Base-by-base conservation (phyloP, 1,140 invertebrate genomes). In the Riptortus pedestris region DNA sequence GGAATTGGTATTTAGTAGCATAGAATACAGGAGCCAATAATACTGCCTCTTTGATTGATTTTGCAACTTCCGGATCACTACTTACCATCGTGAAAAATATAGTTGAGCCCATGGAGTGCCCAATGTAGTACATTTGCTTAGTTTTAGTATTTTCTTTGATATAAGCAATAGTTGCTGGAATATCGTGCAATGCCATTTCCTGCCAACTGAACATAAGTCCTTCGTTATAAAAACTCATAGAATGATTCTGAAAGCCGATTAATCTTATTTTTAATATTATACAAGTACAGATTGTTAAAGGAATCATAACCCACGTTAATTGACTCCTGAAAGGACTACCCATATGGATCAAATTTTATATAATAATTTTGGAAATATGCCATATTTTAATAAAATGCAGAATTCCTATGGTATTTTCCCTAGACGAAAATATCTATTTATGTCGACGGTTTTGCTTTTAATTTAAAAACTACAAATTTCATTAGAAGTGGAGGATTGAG, bases 71-170 rank as follows among this genome's bases (percentile, higher is more conserved):
- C 0, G 80, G 79, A 33, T 72, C 72, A 52, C 74, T 72, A 20
- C 76, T 76, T 48, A 78, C 62, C 71, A 80, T 73, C 4, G 76
- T 75, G 51, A 78, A 78, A 24, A 77, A 74, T 38, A 72, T 71
- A 0, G 75, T 77, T 1, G 79, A 79, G 5, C 84, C 84, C 73
- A 86, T 83, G 0, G 83, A 85, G 72, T 85, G 81, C 0, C 74
- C 78, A 4, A 78, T 57, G 68, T 83, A 85, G 66, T 74, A 73
- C 0, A 86, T 55, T 62, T 77, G 73, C 12, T 71, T 60, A 24
- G 75, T 71, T 2, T 74, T 72, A 0, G 83, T 84, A 14, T 65
- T 65, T 14, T 79, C 73, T 65, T 85, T 73, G 9, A 81, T 76
- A 67, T 80, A 78, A 68, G 85, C 78, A 24, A 87, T 78, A 63